These are phyloP conservation scores for Pherbina coryleti DNA, from an alignment of 2,888 invertebrate genomes.

Conservation along the genomic window DNA sequence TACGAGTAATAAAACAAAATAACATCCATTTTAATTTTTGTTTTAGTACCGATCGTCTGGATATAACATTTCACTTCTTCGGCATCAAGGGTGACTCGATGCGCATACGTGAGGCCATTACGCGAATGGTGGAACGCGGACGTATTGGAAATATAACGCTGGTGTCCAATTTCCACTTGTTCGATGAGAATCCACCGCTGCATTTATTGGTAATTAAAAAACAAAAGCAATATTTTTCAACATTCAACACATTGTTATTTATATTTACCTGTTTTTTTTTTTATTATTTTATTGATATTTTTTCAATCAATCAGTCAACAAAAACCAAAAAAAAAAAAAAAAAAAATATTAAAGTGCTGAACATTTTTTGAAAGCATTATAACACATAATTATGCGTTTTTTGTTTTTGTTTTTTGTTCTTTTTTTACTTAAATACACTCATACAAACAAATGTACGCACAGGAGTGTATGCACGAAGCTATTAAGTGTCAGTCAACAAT, in stretches of 20 bases:
- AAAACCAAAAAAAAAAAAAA: no score
- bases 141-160: conserved; percentile 74
- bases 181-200: conserved; percentile 80
- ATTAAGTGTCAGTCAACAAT: background rate
- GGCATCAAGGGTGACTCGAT: conserved; percentile 68
- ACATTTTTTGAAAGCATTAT: conserved; percentile 5
- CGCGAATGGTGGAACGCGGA: conserved; percentile 74
- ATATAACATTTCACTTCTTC: conserved; percentile 72
- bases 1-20: no score
- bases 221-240: no score
- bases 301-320: no score
- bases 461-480: background rate
- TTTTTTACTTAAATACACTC: background rate
- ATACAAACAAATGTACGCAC: background rate
- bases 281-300: background rate
- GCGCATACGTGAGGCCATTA: conserved; percentile 70
- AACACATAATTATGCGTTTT: background rate
- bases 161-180: conserved; percentile 77
- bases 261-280: background rate
- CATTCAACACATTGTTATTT: background rate
- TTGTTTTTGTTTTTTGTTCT: background rate
- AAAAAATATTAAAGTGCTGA: background rate
- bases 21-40: background rate
- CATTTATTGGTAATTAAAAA: conserved; percentile 74
- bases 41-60: conserved; percentile 68